phyloP scores from a whole-genome alignment of 1,140 invertebrate species.

The Holotrichia oblita region DNA sequence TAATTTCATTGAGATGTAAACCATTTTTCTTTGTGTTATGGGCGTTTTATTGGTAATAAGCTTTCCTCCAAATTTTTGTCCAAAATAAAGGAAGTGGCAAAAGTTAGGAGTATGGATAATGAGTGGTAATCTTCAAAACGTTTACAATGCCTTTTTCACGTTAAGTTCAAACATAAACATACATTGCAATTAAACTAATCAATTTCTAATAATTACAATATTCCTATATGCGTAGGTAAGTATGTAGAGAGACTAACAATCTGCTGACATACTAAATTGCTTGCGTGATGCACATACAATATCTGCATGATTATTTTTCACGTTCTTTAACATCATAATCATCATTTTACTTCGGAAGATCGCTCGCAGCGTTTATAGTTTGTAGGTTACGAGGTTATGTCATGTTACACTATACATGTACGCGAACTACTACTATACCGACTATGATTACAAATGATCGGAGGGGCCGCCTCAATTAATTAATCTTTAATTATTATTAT shows the following conservation, averaged over 20 bases:
- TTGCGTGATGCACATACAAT: not conserved
- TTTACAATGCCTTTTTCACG: no score
- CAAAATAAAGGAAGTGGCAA: no score
- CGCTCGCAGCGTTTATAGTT: not conserved
- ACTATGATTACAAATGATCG: not conserved
- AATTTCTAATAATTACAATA: not conserved
- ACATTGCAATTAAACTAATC: not conserved
- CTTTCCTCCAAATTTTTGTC: no score
- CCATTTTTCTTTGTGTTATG: no score
- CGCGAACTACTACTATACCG: no score
- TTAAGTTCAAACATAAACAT: no score
- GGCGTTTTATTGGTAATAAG: no score
- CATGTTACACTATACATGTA: not conserved
- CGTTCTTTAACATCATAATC: not conserved
- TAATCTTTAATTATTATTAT: not conserved
- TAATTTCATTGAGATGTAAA: no score
- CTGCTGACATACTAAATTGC: not conserved
- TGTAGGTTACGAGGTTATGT: conserved; percentile 30
- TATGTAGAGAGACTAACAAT: conserved; percentile 10
- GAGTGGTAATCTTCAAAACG: no score
- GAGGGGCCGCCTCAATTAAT: conserved; percentile 10
- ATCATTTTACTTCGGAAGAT: not conserved
- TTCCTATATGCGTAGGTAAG: not conserved
- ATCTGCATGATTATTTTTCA: not conserved
- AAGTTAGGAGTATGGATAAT: no score